Percentiles rank a stretch among this genome's conserved stretches.
Conservation (phyloP, 2,797 vertebrate genomes). For the Odontamblyopus rebecca region DNA sequence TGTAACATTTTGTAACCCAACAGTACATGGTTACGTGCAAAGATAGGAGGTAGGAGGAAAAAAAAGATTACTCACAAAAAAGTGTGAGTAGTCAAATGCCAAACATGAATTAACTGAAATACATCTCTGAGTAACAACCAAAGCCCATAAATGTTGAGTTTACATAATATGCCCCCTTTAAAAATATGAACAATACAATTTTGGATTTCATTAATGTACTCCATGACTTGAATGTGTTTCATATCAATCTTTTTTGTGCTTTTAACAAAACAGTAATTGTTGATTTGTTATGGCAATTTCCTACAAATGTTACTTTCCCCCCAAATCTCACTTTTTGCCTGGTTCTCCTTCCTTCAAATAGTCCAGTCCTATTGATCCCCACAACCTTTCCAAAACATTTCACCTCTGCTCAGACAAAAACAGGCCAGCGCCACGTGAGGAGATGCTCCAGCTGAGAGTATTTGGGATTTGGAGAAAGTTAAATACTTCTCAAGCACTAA, state of each 20-base stretch:
- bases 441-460: slow-evolving; percentile 77
- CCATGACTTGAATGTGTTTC: no score
- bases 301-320: slow-evolving; percentile 63
- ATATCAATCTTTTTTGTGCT: slow-evolving; percentile 43
- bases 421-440: slow-evolving; percentile 63
- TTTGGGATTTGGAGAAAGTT: slow-evolving; percentile 82
- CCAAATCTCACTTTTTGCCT: slow-evolving; percentile 65
- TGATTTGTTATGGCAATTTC: slow-evolving; percentile 71
- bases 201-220: no score
- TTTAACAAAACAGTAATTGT: slow-evolving; percentile 28
- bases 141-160: no score
- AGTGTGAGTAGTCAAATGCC: no score
- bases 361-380: slow-evolving; percentile 71
- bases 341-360: slow-evolving; percentile 71
- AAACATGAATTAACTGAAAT: no score
- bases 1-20: no score
- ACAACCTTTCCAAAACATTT: slow-evolving; percentile 36
- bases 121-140: no score
- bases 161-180: no score
- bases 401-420: slow-evolving; percentile 40
- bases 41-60: no score
- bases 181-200: no score
- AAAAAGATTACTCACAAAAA: no score
- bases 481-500: slow-evolving; percentile 83
- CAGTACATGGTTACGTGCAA: no score